phyloP scores from a whole-genome alignment of 2,888 invertebrate species.

The Lapara coniferarum region DNA sequence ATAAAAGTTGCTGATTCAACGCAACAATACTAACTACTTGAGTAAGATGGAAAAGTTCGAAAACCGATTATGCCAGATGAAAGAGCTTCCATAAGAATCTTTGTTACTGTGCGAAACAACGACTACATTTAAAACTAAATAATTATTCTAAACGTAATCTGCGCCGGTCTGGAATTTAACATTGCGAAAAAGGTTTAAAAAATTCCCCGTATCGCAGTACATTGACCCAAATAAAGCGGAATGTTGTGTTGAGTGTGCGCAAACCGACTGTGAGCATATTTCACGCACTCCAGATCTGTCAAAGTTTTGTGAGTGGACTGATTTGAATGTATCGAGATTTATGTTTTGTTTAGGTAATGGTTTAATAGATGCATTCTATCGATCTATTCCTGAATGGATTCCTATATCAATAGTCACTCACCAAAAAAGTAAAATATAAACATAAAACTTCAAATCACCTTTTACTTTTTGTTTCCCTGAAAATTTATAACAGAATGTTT shows the following conservation, averaged over 20 bases:
- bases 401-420: too few relatives aligned
- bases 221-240: conserved; percentile 25
- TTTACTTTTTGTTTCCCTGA: too few relatives aligned
- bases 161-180: background rate
- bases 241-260: too few relatives aligned
- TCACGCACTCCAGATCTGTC: conserved; percentile 21
- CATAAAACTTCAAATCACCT: too few relatives aligned
- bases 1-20: too few relatives aligned
- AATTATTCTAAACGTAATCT: background rate
- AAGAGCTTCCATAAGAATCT: background rate
- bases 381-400: background rate
- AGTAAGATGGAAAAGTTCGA: background rate
- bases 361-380: background rate
- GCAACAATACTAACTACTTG: too few relatives aligned
- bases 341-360: background rate
- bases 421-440: too few relatives aligned
- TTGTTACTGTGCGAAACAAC: background rate
- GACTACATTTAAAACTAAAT: background rate
- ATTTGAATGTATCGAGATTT: background rate
- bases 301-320: background rate
- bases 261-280: conserved; percentile 14
- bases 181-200: background rate
- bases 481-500: too few relatives aligned
- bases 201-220: conserved; percentile 18
- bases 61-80: background rate